Evolutionary conservation across 2,113 vertebrate genomes (phyloP).

Genomic region (Anolis carolinensis): DNA sequence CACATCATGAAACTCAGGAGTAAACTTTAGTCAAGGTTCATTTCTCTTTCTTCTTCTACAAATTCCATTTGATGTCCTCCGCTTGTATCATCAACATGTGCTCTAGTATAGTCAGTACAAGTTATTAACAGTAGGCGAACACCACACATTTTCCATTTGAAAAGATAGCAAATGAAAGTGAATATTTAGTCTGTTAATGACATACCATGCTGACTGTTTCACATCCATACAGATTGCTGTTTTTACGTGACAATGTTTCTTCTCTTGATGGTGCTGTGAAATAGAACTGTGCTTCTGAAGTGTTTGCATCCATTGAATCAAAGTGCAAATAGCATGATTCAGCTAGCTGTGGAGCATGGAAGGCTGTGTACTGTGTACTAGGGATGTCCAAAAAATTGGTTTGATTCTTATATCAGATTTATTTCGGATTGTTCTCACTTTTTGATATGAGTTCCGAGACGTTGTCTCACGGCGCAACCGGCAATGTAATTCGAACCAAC

Average conservation of each 20-base stretch:
- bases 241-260: not conserved
- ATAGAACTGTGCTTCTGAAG: not conserved
- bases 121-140: not conserved
- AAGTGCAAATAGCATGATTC: not conserved
- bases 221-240: not conserved
- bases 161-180: not conserved
- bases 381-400: no score
- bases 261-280: not conserved
- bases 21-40: constrained; percentile 4
- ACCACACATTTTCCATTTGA: not conserved
- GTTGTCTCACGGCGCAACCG: no score
- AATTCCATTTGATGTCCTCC: not conserved
- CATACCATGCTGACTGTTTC: not conserved
- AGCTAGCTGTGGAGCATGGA: not conserved
- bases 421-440: no score
- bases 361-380: not conserved
- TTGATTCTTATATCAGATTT: no score
- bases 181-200: constrained; percentile 16
- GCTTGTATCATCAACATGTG: not conserved
- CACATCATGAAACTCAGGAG: not conserved
- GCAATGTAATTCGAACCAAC: no score
- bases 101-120: not conserved
- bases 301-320: not conserved
- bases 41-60: not conserved
- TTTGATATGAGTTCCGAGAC: no score